phyloP scores from a whole-genome alignment of 2,888 invertebrate genomes.

The Hymenopus coronatus region DNA sequence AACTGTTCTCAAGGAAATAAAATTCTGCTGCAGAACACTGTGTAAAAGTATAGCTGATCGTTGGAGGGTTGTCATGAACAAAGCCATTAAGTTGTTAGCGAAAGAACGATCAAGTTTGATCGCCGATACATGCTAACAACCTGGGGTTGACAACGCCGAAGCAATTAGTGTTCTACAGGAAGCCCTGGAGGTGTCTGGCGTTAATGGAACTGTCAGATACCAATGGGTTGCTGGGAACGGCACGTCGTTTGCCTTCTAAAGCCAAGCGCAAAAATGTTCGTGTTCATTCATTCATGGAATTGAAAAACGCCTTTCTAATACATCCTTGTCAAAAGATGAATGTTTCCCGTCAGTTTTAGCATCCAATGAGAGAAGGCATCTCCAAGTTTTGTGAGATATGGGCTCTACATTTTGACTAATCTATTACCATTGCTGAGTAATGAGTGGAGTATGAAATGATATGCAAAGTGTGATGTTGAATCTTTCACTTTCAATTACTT shows the following conservation, averaged over 20 bases:
- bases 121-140: neutral
- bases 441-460: no score
- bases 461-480: no score
- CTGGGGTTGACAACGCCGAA: neutral
- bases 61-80: neutral
- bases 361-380: no score
- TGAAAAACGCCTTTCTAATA: neutral
- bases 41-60: neutral
- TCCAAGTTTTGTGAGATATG: no score
- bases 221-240: neutral
- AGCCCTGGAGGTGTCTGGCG: neutral
- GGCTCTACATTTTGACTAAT: no score
- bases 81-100: neutral
- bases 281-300: neutral
- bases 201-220: neutral
- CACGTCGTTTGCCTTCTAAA: neutral
- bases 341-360: no score
- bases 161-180: neutral
- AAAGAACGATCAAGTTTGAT: neutral
- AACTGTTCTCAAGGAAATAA: no score
- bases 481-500: no score
- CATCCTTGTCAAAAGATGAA: no score
- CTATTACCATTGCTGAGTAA: no score
- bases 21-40: no score
- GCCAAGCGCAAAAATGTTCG: neutral